Conservation (phyloP, 1,140 invertebrate genomes). For the Drosophila orosa region DNA sequence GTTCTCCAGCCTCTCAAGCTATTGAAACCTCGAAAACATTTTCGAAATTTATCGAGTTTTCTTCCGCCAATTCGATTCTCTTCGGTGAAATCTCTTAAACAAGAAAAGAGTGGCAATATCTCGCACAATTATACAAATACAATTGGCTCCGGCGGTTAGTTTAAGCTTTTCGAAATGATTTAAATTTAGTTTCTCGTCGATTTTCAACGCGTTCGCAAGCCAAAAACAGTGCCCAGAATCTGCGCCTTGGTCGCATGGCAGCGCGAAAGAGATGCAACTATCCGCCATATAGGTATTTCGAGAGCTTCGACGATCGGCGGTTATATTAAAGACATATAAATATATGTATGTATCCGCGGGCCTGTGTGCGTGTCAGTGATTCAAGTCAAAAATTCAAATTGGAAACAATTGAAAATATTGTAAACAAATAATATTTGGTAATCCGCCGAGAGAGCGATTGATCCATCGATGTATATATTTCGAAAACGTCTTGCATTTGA, state of each 20-base stretch:
- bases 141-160: slow-evolving; percentile 43
- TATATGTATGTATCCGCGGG: slow-evolving; percentile 13
- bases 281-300: slow-evolving; percentile 74
- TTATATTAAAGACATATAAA: slow-evolving; percentile 71
- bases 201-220: slow-evolving; percentile 76
- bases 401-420: slow-evolving; percentile 54
- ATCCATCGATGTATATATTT: slow-evolving; percentile 17
- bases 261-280: slow-evolving; percentile 78
- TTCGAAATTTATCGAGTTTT: slow-evolving; percentile 8
- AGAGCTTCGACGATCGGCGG: slow-evolving; percentile 70
- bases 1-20: not conserved
- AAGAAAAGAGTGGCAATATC: slow-evolving; percentile 26
- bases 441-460: slow-evolving; percentile 27
- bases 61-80: not conserved
- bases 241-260: slow-evolving; percentile 44
- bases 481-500: slow-evolving; percentile 62
- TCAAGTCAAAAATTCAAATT: slow-evolving; percentile 57
- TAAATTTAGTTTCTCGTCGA: slow-evolving; percentile 81
- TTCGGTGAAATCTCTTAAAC: slow-evolving; percentile 12
- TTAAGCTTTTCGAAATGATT: slow-evolving; percentile 71
- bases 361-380: slow-evolving; percentile 23
- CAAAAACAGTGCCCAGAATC: slow-evolving; percentile 38
- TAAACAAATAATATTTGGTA: slow-evolving; percentile 66
- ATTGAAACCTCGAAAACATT: not conserved
- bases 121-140: slow-evolving; percentile 5